Conservation (phyloP, 2,888 invertebrate genomes). For the Allygus modestus region DNA sequence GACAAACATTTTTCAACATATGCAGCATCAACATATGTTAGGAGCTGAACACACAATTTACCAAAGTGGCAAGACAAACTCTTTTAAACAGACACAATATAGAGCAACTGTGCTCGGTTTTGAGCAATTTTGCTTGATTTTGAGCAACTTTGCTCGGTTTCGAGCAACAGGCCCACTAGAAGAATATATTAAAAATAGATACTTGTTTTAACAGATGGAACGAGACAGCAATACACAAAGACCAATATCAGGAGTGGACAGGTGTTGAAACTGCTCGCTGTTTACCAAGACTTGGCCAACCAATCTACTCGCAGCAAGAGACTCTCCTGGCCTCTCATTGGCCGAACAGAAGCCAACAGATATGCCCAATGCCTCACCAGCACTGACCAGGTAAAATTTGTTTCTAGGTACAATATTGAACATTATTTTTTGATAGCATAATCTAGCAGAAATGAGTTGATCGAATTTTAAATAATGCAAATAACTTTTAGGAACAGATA, state of each 20-base stretch:
- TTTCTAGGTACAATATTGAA: too few species aligned
- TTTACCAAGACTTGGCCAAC: slow-evolving; percentile 76
- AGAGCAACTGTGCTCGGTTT: too few species aligned
- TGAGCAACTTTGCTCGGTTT: too few species aligned
- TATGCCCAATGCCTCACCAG: slow-evolving; percentile 77
- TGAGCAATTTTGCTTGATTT: too few species aligned
- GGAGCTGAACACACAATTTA: too few species aligned
- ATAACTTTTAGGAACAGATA: not conserved
- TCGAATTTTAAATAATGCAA: not conserved
- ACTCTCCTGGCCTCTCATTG: slow-evolving; percentile 73
- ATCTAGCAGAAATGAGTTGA: not conserved
- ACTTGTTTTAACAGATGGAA: too few species aligned
- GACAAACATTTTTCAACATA: too few species aligned
- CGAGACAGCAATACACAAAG: slow-evolving; percentile 74
- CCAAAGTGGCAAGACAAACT: too few species aligned
- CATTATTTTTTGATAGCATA: slow-evolving; percentile 44
- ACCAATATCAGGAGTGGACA: slow-evolving; percentile 76
- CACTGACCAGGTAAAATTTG: slow-evolving; percentile 73
- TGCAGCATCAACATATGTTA: too few species aligned
- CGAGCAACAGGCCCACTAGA: too few species aligned
- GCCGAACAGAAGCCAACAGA: slow-evolving; percentile 72
- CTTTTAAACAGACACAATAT: too few species aligned
- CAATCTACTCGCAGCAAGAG: slow-evolving; percentile 72
- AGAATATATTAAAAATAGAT: too few species aligned
- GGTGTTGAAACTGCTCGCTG: slow-evolving; percentile 77